Conservation (phyloP, 2,888 invertebrate species). For the Xylophagus ater region DNA sequence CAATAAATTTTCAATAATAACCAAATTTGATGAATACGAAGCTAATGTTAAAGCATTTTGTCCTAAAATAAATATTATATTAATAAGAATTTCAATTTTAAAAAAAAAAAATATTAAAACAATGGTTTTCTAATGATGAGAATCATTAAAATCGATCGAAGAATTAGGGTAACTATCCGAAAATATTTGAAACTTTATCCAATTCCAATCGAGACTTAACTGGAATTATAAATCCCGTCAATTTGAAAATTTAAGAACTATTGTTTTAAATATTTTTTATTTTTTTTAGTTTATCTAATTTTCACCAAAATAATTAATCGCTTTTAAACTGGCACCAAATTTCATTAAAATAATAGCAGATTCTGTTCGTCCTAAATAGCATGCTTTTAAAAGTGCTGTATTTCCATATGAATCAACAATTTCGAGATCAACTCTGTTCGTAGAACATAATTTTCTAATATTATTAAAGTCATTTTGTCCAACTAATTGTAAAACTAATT, state of each 20-base stretch:
- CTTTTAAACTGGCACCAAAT: conserved; percentile 26
- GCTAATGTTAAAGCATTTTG: conserved; percentile 37
- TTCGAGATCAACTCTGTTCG: conserved; percentile 23
- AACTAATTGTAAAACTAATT: conserved; percentile 14
- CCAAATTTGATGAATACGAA: conserved; percentile 25
- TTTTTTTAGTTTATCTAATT: background rate
- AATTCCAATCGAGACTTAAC: too few species aligned
- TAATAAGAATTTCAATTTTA: background rate
- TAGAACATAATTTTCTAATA: conserved; percentile 25
- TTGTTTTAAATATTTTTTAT: background rate
- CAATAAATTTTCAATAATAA: conserved; percentile 25
- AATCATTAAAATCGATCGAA: background rate
- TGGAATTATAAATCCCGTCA: too few species aligned
- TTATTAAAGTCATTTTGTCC: conserved; percentile 22
- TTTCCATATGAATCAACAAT: conserved; percentile 32
- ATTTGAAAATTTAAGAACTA: background rate
- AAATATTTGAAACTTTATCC: too few species aligned
- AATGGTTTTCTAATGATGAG: background rate
- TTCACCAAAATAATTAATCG: conserved; percentile 31
- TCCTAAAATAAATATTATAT: conserved; percentile 20
- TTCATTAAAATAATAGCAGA: conserved; percentile 26
- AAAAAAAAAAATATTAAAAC: background rate
- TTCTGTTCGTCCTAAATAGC: conserved; percentile 26
- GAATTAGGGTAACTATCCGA: too few species aligned
- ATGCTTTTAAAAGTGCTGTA: conserved; percentile 33